A percentile compares a stretch with the other conserved stretches of the same genome.
Evolutionary conservation across 2,113 vertebrate species (phyloP).

Genomic region (Pipa parva): DNA sequence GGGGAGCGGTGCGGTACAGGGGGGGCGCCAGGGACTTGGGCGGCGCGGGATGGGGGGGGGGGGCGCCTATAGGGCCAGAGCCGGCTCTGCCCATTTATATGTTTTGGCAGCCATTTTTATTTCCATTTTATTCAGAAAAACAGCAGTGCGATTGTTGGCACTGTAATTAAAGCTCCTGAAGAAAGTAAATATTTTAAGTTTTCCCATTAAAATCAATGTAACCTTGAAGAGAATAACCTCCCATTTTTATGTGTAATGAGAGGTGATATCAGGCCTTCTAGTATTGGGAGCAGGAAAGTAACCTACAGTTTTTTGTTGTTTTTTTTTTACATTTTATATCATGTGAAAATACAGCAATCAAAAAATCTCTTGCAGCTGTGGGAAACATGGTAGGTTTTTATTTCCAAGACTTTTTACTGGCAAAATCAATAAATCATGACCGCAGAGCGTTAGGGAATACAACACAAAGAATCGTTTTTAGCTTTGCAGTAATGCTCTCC

Average conservation of each 20-base stretch:
- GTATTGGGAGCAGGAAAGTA: not conserved
- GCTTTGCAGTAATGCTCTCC: conserved; percentile 8
- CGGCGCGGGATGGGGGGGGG: too few relatives aligned
- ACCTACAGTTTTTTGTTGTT: not conserved
- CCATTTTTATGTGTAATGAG: not conserved
- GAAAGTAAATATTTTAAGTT: not conserved
- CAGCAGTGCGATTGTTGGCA: not conserved
- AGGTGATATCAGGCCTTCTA: not conserved
- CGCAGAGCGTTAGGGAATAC: not conserved
- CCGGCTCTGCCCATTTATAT: too few relatives aligned
- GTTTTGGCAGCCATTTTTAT: not conserved
- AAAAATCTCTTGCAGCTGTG: conserved; percentile 33
- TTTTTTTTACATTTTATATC: conserved; percentile 1
- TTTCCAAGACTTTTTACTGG: conserved; percentile 5
- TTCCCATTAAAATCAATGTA: not conserved
- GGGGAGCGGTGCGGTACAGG: too few relatives aligned
- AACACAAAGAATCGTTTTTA: not conserved
- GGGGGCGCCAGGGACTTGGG: too few relatives aligned
- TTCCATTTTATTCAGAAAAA: not conserved
- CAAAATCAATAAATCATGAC: conserved; percentile 1
- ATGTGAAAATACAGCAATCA: conserved; percentile 12
- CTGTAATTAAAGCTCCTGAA: not conserved
- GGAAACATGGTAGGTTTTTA: not conserved
- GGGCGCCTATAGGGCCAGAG: too few relatives aligned
- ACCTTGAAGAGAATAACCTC: not conserved